Percentiles rank a stretch among this genome's conserved stretches.
These are phyloP conservation scores for Subanguina moxae DNA, from an alignment of 1,140 invertebrate species.

Conservation along the genomic window DNA sequence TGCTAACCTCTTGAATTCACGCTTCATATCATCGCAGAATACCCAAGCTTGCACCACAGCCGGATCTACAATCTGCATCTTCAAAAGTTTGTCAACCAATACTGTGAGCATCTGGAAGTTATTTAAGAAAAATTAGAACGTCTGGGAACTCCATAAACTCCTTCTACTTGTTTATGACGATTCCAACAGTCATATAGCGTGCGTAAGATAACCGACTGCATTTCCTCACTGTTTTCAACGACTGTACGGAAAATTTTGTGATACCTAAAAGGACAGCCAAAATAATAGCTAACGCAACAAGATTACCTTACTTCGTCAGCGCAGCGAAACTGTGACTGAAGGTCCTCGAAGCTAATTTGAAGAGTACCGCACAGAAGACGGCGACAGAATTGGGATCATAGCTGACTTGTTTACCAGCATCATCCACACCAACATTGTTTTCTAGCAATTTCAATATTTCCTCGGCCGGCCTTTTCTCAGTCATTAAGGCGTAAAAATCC, in stretches of 20 bases:
- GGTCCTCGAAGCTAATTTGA: conserved; percentile 88
- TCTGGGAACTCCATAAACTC: conserved; percentile 4
- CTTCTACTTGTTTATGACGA: conserved; percentile 73
- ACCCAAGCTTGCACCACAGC: conserved; percentile 96
- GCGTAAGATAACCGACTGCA: conserved; percentile 85
- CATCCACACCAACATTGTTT: conserved; percentile 8
- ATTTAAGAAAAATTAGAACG: not conserved
- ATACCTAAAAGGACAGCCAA: conserved; percentile 65
- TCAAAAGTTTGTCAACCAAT: conserved; percentile 90
- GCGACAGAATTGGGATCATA: conserved; percentile 72
- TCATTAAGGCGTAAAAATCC: conserved; percentile 76
- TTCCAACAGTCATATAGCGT: conserved; percentile 91
- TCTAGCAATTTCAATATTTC: conserved; percentile 76
- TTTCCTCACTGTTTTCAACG: conserved; percentile 72
- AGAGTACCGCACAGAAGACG: conserved; percentile 87
- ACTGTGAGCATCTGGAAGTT: conserved; percentile 68
- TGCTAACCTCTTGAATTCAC: conserved; percentile 51
- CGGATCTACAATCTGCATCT: conserved; percentile 92
- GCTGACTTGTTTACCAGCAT: conserved; percentile 10
- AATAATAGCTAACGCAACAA: not conserved
- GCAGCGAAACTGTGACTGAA: conserved; percentile 96
- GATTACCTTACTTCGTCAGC: conserved; percentile 73
- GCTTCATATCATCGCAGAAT: conserved; percentile 90
- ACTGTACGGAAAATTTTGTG: conserved; percentile 81
- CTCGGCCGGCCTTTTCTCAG: conserved; percentile 80